Base-by-base conservation (phyloP, 2,113 vertebrate species). In the Stegastes partitus region DNA sequence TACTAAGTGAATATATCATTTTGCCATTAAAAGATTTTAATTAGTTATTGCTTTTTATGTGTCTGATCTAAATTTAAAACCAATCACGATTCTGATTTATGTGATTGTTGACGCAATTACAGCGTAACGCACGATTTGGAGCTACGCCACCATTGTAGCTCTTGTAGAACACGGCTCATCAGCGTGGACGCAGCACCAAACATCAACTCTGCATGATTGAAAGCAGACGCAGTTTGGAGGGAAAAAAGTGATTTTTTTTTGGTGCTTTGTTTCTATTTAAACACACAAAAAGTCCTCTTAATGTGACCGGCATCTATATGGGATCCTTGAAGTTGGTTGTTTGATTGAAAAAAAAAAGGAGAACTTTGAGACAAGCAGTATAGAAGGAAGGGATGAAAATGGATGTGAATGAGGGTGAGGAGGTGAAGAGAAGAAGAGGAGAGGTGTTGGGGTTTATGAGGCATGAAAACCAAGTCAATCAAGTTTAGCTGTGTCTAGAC, bases 401-500 rank as follows among this genome's bases (percentile, higher is more conserved):
- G 23, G n/a, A 73, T 44, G 71, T 31, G 25, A n/a, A 37, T 39
- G 25, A 37, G 22, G 11, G 22, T 1, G 16, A 58, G 28, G 26
- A 55, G 73, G 67, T 62, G 53, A 73, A 18, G 54, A 51, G 25
- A 23, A 72, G 57, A 72, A 57, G 55, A 66, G 14, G 47, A 68
- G 45, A 83, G 78, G 83, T 51, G 77, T 79, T 74, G 66, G 54
- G 70, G 45, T 90, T 91, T 88, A 92, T 71, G 82, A 83, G 82
- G 74, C 77, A 88, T 72, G 58, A 61, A 82, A 63, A 71, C 66
- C 65, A 49, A 68, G 77, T 83, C 79, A 85, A 71, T 91, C 67
- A 67, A 31, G 37, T 73, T 64, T 72, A 39, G 77, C 62, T 77
- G 76, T 37, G 87, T 93, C 88, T 92, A 87, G 87, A 92, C 79